Evolutionary conservation across 2,888 invertebrate species (phyloP).

Genomic region (Myathropa florea): DNA sequence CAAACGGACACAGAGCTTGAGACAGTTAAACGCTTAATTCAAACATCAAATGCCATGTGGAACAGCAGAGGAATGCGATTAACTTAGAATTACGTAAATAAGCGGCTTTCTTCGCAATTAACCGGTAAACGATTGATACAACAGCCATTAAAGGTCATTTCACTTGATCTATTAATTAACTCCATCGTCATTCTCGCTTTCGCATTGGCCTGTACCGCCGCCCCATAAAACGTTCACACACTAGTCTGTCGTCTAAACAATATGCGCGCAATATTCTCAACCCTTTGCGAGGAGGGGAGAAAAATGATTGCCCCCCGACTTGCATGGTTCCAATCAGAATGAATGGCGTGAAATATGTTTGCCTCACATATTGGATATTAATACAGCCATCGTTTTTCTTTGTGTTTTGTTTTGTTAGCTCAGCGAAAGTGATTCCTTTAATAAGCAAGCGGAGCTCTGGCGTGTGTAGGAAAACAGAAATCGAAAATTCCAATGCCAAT

Average conservation of each 20-base stretch:
- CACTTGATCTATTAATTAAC: constrained; percentile 64
- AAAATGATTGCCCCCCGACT: neutral
- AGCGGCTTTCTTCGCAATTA: constrained; percentile 12
- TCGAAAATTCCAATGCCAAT: constrained; percentile 25
- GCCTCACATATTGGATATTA: constrained; percentile 15
- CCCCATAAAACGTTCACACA: constrained; percentile 41
- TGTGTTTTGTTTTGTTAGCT: constrained; percentile 1
- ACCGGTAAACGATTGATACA: constrained; percentile 53
- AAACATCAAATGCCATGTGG: neutral
- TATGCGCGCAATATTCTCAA: constrained; percentile 10
- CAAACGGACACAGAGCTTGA: neutral
- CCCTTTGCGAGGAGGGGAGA: constrained; percentile 5
- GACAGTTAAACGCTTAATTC: neutral
- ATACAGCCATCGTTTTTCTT: neutral
- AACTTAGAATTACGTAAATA: constrained; percentile 5
- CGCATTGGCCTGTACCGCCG: neutral
- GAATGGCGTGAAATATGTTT: constrained; percentile 6
- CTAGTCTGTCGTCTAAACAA: neutral
- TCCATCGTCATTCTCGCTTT: neutral
- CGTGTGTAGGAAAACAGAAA: neutral
- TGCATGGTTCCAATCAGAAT: neutral
- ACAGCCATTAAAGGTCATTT: constrained; percentile 57
- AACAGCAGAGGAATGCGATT: constrained; percentile 19
- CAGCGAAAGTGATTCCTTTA: constrained; percentile 21
- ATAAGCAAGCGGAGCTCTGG: neutral